Percentiles rank a stretch among this genome's conserved stretches.
Evolutionary conservation across 2,888 invertebrate species (phyloP).

Genomic region (Drosophila merina): DNA sequence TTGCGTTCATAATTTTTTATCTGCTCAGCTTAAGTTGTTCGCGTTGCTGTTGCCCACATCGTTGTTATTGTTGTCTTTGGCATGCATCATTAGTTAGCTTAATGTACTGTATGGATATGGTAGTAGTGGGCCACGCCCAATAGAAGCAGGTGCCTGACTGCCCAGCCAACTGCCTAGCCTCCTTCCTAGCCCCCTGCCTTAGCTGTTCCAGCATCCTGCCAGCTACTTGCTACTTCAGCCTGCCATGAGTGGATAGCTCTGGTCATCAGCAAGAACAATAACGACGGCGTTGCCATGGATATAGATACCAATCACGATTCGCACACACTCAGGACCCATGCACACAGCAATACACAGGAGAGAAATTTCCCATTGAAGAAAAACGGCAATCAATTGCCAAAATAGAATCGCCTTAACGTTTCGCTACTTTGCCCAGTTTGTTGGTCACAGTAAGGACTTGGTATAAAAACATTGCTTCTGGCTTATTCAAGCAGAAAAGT

Average conservation of each 20-base stretch:
- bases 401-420: constrained; percentile 76
- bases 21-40: constrained; percentile 64
- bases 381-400: constrained; percentile 76
- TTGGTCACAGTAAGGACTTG: constrained; percentile 21
- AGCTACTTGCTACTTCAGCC: not conserved
- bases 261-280: constrained; percentile 61
- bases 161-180: not conserved
- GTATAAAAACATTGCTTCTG: constrained; percentile 2
- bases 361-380: constrained; percentile 48
- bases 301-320: constrained; percentile 63
- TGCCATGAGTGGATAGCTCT: constrained; percentile 23
- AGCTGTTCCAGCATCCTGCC: not conserved
- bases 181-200: not conserved
- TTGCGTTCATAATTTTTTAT: constrained; percentile 79
- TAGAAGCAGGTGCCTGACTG: constrained; percentile 38
- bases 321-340: constrained; percentile 26
- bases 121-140: constrained; percentile 41
- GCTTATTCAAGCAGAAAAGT: not conserved
- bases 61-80: constrained; percentile 54
- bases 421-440: constrained; percentile 46
- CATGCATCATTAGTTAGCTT: constrained; percentile 78
- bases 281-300: constrained; percentile 45
- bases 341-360: constrained; percentile 24
- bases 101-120: constrained; percentile 64
- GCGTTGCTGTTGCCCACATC: constrained; percentile 57